These are phyloP conservation scores for Tragelaphus strepsiceros DNA, from an alignment of 2,113 vertebrate species.

Conservation along the genomic window DNA sequence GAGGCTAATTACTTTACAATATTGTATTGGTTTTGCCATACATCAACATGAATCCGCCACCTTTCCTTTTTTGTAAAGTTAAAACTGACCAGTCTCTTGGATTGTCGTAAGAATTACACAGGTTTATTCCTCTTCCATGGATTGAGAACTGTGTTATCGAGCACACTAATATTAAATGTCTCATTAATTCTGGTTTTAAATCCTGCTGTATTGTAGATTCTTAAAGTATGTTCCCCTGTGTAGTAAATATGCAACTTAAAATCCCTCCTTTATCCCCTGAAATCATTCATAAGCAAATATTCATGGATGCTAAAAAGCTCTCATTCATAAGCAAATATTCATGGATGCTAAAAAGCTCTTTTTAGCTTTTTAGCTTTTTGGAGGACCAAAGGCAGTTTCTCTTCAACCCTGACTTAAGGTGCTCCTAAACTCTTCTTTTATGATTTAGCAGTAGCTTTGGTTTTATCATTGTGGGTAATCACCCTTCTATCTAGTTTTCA, in stretches of 20 bases:
- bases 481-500: neutral
- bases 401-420: neutral
- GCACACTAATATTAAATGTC: neutral
- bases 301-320: neutral
- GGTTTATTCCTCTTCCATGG: neutral
- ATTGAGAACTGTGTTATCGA: neutral
- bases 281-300: neutral
- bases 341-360: neutral
- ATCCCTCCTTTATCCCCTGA: neutral
- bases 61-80: neutral
- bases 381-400: neutral
- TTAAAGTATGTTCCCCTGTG: neutral
- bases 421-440: neutral
- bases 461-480: neutral
- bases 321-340: neutral
- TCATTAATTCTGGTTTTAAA: neutral
- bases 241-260: constrained; percentile 4
- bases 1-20: no score
- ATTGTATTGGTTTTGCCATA: no score
- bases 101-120: neutral
- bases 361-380: no score
- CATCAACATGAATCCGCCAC: no score
- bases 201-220: neutral
- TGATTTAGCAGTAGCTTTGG: neutral
- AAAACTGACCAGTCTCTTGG: neutral